Percentiles rank a stretch among this genome's conserved stretches.
Evolutionary conservation across 2,888 invertebrate genomes (phyloP).

Genomic region (Celastrina argiolus): DNA sequence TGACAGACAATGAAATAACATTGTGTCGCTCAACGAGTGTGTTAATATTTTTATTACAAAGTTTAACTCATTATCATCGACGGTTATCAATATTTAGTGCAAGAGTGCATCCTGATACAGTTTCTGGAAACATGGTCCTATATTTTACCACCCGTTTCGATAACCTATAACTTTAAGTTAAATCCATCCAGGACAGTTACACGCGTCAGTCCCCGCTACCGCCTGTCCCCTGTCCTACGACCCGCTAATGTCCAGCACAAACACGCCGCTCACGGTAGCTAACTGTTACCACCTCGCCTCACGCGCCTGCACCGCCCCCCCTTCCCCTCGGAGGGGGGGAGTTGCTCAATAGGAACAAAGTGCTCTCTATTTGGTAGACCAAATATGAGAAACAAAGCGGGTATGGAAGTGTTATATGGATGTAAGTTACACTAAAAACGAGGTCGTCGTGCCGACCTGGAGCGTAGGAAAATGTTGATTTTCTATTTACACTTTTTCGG

Average conservation of each 20-base stretch:
- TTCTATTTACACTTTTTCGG: no score
- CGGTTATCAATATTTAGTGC: no score
- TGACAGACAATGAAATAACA: no score
- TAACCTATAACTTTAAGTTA: no score
- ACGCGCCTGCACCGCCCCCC: not conserved
- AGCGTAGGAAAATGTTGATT: not conserved
- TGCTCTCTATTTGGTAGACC: not conserved
- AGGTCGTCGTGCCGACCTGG: not conserved
- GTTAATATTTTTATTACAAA: no score
- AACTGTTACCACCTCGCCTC: conserved; percentile 36
- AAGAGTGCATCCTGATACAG: no score
- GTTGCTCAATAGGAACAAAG: not conserved
- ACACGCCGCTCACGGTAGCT: conserved; percentile 45
- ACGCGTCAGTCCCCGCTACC: conserved; percentile 26
- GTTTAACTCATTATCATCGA: no score
- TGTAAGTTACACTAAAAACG: not conserved
- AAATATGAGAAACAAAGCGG: not conserved
- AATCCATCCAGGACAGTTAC: no score
- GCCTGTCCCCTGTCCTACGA: conserved; percentile 31
- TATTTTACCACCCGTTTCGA: no score
- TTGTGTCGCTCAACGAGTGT: no score
- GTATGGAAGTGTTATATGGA: not conserved
- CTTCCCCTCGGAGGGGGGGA: not conserved
- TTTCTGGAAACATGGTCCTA: no score
- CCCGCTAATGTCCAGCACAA: conserved; percentile 41